Conservation (phyloP, 2,888 invertebrate species). For the Mythimna ferrago region DNA sequence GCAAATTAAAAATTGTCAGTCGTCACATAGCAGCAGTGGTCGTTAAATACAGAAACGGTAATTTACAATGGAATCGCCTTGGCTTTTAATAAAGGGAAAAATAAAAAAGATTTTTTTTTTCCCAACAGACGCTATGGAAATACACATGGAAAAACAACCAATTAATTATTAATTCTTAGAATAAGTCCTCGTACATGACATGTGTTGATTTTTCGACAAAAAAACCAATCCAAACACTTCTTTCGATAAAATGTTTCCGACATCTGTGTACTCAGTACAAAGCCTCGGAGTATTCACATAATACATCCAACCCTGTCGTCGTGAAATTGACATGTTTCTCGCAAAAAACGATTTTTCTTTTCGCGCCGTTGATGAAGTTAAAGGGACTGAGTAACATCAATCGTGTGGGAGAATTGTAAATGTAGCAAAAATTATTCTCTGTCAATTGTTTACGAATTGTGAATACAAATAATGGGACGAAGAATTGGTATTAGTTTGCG, state of each 20-base stretch:
- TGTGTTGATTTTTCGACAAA: constrained; percentile 13
- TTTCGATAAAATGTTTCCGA: constrained; percentile 31
- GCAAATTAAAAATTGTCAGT: neutral
- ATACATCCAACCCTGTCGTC: constrained; percentile 43
- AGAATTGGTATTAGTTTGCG: constrained; percentile 50
- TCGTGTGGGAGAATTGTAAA: constrained; percentile 56
- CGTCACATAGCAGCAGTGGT: neutral
- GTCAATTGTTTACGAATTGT: constrained; percentile 66
- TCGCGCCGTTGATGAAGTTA: constrained; percentile 53
- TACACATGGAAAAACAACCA: neutral
- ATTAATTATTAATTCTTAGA: neutral
- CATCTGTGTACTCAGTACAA: constrained; percentile 37
- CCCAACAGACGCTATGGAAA: neutral
- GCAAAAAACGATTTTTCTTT: constrained; percentile 36
- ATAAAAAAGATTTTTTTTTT: neutral
- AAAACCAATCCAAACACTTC: constrained; percentile 12
- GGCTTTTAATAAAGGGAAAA: neutral
- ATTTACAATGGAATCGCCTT: constrained; percentile 1
- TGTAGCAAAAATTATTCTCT: constrained; percentile 62
- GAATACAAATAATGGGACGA: constrained; percentile 67
- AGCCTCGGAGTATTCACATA: constrained; percentile 47
- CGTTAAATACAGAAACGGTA: constrained; percentile 4
- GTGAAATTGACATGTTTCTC: constrained; percentile 42
- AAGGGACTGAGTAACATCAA: constrained; percentile 51
- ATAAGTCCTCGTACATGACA: constrained; percentile 1